Percentiles rank a stretch among this genome's conserved stretches.
Evolutionary conservation across 2,797 vertebrate genomes (phyloP).

Genomic region (Hippoglossus hippoglossus): DNA sequence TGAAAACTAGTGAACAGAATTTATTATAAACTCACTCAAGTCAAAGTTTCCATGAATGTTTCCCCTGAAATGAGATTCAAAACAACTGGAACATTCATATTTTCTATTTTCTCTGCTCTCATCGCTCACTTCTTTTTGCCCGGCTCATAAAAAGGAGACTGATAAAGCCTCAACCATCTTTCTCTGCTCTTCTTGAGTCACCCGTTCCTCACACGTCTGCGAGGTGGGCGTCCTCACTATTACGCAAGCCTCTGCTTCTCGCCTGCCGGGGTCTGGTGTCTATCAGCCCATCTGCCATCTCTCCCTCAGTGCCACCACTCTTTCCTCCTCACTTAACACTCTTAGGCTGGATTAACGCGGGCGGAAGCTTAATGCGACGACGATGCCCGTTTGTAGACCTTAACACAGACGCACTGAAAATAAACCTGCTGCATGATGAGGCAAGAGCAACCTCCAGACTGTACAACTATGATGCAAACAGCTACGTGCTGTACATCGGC

Average conservation of each 20-base stretch:
- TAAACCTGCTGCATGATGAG: constrained; percentile 20
- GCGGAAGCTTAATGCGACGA: constrained; percentile 14
- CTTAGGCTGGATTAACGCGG: constrained; percentile 9
- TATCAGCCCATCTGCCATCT: constrained; percentile 84
- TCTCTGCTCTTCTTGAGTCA: constrained; percentile 73
- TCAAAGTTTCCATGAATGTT: no score
- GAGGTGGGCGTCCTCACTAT: constrained; percentile 80
- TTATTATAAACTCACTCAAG: no score
- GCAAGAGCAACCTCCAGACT: not conserved
- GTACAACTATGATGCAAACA: not conserved
- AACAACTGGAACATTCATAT: constrained; percentile 7
- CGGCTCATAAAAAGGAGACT: constrained; percentile 1
- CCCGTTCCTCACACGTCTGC: constrained; percentile 71
- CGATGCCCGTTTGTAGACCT: not conserved
- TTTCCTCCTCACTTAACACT: constrained; percentile 30
- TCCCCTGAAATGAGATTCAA: not conserved
- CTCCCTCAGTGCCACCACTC: constrained; percentile 60
- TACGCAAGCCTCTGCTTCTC: constrained; percentile 75
- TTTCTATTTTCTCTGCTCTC: not conserved
- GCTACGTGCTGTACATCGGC: not conserved
- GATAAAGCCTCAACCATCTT: constrained; percentile 9
- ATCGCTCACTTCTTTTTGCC: constrained; percentile 4
- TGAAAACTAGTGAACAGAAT: no score
- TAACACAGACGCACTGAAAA: constrained; percentile 24
- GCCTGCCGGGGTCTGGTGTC: constrained; percentile 80